Percentiles rank a stretch among this genome's conserved stretches.
Evolutionary conservation across 2,888 invertebrate species (phyloP).

Genomic region (Drosophila prolongata): DNA sequence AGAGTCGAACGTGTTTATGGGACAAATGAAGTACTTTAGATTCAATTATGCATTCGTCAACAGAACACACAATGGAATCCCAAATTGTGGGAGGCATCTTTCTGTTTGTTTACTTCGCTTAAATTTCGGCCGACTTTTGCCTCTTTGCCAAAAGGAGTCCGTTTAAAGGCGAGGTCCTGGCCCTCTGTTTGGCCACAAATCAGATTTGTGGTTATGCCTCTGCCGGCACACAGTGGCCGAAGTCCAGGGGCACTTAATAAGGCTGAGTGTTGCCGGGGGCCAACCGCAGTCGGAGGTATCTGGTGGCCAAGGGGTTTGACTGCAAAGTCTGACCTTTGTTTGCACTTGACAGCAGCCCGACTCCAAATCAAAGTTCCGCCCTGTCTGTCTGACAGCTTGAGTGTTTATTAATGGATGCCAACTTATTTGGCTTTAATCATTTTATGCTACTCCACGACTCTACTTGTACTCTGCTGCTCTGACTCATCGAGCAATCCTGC

Average conservation of each 20-base stretch:
- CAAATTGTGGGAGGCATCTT: slow-evolving; percentile 36
- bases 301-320: slow-evolving; percentile 12
- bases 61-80: slow-evolving; percentile 52
- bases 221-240: slow-evolving; percentile 12
- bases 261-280: slow-evolving; percentile 10
- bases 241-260: slow-evolving; percentile 41
- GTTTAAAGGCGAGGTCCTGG: slow-evolving; percentile 9
- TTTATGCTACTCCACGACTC: slow-evolving; percentile 36
- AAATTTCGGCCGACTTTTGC: not conserved
- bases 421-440: slow-evolving; percentile 52
- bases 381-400: slow-evolving; percentile 16
- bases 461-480: too few relatives aligned
- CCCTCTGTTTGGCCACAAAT: slow-evolving; percentile 46
- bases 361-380: slow-evolving; percentile 12
- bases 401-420: slow-evolving; percentile 66
- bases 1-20: slow-evolving; percentile 69
- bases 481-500: slow-evolving; percentile 40
- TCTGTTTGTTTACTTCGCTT: slow-evolving; percentile 29
- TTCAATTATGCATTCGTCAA: slow-evolving; percentile 71
- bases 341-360: slow-evolving; percentile 41
- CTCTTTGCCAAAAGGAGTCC: slow-evolving; percentile 6
- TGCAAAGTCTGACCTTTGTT: slow-evolving; percentile 35
- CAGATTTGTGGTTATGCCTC: slow-evolving; percentile 49
- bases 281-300: slow-evolving; percentile 34
- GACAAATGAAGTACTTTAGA: slow-evolving; percentile 75